Conservation (phyloP, 2,113 vertebrate species). For the Cranoglanis bouderius region DNA sequence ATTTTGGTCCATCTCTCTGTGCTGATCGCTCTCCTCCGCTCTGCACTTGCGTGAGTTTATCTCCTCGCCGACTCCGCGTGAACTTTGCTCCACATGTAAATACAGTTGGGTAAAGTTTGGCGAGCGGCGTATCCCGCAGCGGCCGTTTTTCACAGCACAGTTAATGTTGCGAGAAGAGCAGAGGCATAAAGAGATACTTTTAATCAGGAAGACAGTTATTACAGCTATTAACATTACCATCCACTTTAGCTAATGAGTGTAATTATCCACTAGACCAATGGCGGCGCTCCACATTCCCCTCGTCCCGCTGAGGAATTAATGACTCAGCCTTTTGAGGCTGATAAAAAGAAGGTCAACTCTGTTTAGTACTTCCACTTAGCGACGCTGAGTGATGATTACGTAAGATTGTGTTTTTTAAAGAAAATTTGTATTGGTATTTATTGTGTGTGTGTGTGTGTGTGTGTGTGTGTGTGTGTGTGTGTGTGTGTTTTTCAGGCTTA, state of each 20-base stretch:
- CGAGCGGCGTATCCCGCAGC: constrained; percentile 40
- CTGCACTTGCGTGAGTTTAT: background rate
- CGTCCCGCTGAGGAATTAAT: constrained; percentile 60
- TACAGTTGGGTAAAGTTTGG: constrained; percentile 52
- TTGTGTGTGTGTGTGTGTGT: constrained; percentile 5
- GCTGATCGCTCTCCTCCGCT: background rate
- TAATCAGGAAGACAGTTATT: constrained; percentile 73
- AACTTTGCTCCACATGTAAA: constrained; percentile 27
- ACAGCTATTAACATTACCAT: constrained; percentile 71
- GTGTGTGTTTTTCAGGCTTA: constrained; percentile 69
- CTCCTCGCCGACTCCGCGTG: background rate
- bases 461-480: constrained; percentile 12
- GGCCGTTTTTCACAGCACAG: constrained; percentile 49
- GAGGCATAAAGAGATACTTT: constrained; percentile 62
- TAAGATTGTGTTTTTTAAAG: constrained; percentile 26
- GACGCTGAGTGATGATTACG: constrained; percentile 19
- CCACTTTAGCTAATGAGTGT: constrained; percentile 75
- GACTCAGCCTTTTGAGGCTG: constrained; percentile 45
- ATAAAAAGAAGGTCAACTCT: constrained; percentile 49
- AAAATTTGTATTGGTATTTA: constrained; percentile 42
- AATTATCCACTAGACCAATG: constrained; percentile 64
- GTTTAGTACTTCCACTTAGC: constrained; percentile 42
- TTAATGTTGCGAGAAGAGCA: constrained; percentile 66
- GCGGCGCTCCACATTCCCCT: constrained; percentile 55
- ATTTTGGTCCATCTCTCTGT: background rate